phyloP scores from a whole-genome alignment of 2,888 invertebrate genomes.

The Drosophila melanocephala region DNA sequence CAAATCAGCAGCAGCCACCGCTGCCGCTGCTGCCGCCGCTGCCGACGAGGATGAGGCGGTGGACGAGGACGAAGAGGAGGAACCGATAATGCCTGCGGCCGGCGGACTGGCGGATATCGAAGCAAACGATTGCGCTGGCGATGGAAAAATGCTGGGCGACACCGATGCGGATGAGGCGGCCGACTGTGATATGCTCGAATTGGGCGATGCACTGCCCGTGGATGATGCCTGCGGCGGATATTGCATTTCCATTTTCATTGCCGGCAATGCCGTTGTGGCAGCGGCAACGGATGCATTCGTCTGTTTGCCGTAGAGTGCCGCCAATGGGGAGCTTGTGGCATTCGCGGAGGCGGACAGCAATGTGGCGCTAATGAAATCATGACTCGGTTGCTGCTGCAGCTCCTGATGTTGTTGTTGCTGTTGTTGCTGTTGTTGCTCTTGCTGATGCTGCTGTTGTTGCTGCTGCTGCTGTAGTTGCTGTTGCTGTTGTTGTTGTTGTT shows the following conservation, averaged over 20 bases:
- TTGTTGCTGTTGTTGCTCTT: slow-evolving; percentile 42
- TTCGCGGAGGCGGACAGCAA: slow-evolving; percentile 54
- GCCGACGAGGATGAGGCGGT: slow-evolving; percentile 48
- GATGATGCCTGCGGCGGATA: slow-evolving; percentile 85
- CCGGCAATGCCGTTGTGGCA: slow-evolving; percentile 43
- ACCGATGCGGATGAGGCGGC: slow-evolving; percentile 84
- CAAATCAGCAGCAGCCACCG: slow-evolving; percentile 71
- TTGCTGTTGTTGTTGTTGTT: slow-evolving; percentile 25
- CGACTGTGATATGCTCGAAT: slow-evolving; percentile 83
- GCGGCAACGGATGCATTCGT: slow-evolving; percentile 35
- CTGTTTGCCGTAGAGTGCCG: slow-evolving; percentile 46
- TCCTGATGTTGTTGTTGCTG: slow-evolving; percentile 38
- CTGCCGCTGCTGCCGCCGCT: slow-evolving; percentile 70
- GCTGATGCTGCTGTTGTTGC: slow-evolving; percentile 34
- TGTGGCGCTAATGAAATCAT: slow-evolving; percentile 68
- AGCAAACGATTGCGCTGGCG: slow-evolving; percentile 83
- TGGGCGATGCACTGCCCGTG: slow-evolving; percentile 84
- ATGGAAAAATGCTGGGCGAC: slow-evolving; percentile 84
- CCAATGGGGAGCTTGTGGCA: slow-evolving; percentile 41
- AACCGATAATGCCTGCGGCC: slow-evolving; percentile 55
- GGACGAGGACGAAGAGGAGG: slow-evolving; percentile 23
- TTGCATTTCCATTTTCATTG: slow-evolving; percentile 83
- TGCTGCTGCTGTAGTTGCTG: slow-evolving; percentile 16
- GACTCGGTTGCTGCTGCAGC: slow-evolving; percentile 47
- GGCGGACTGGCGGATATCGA: slow-evolving; percentile 81